These are phyloP conservation scores for Endotricha flammealis DNA, from an alignment of 2,888 invertebrate genomes.

Conservation along the genomic window DNA sequence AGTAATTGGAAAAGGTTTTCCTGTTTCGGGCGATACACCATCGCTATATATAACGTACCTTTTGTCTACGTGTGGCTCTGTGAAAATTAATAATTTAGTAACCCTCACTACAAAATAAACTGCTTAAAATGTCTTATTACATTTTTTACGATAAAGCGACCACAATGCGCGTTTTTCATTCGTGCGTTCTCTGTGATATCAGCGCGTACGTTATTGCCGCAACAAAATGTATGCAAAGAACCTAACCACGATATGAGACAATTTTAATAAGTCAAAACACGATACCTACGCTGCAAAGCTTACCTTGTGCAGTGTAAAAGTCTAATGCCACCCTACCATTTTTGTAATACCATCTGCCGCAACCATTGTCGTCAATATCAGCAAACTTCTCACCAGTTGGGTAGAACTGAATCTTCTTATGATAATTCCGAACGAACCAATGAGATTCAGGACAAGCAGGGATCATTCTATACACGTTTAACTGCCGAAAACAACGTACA, in stretches of 20 bases:
- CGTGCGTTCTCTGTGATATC: no score
- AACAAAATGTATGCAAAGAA: no score
- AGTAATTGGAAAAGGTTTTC: slow-evolving; percentile 24
- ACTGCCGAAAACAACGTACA: no score
- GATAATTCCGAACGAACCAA: slow-evolving; percentile 42
- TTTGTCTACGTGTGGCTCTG: slow-evolving; percentile 27
- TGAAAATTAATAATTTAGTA: slow-evolving; percentile 5
- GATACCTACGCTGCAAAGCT: no score
- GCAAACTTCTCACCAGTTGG: slow-evolving; percentile 41
- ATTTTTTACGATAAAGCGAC: no score
- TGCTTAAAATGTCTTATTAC: no score
- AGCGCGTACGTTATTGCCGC: no score
- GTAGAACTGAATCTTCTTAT: slow-evolving; percentile 27
- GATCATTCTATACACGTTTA: slow-evolving; percentile 49
- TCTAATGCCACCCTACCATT: slow-evolving; percentile 45
- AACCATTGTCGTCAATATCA: slow-evolving; percentile 31
- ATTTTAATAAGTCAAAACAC: no score
- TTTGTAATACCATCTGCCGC: slow-evolving; percentile 45
- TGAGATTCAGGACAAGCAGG: slow-evolving; percentile 30
- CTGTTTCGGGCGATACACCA: slow-evolving; percentile 24
- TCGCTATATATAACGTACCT: slow-evolving; percentile 40
- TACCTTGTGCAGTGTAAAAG: slow-evolving; percentile 39
- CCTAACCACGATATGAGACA: no score
- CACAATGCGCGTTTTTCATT: no score
- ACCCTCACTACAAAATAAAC: no score